These are phyloP conservation scores for Lepas anatifera DNA, from an alignment of 2,888 invertebrate genomes.

Conservation along the genomic window DNA sequence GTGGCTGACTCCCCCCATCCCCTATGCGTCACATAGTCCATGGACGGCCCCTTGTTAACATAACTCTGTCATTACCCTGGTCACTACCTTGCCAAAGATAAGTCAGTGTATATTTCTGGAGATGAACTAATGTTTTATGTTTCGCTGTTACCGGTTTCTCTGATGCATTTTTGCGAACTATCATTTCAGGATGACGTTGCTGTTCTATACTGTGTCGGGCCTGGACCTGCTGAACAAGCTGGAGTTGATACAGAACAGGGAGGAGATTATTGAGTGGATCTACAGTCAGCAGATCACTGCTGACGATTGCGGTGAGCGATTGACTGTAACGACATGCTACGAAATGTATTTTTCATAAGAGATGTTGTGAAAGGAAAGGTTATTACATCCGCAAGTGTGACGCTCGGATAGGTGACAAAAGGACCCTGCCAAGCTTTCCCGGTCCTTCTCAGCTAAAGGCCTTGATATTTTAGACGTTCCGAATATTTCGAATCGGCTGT, in stretches of 20 bases:
- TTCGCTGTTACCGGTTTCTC: too few species aligned
- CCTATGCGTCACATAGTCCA: background rate
- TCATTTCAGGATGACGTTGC: constrained; percentile 22
- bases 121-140: background rate
- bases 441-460: too few species aligned
- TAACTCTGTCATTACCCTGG: too few species aligned
- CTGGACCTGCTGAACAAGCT: constrained; percentile 67
- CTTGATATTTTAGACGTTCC: too few species aligned
- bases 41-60: background rate
- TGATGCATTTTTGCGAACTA: background rate
- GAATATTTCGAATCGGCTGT: too few species aligned
- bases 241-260: constrained; percentile 47
- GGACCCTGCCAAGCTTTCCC: too few species aligned
- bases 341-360: too few species aligned
- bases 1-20: too few species aligned
- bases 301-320: background rate
- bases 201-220: constrained; percentile 25
- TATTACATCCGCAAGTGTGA: too few species aligned
- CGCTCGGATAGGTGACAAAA: too few species aligned
- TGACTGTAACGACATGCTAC: too few species aligned
- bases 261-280: constrained; percentile 77
- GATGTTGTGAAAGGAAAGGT: too few species aligned
- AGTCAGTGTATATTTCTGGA: background rate
- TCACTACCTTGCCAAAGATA: background rate
- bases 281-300: constrained; percentile 33